Evolutionary conservation across 2,888 invertebrate species (phyloP), one percentile per base, ranked within the genome.

Genomic region (Eretmocerus hayati): DNA sequence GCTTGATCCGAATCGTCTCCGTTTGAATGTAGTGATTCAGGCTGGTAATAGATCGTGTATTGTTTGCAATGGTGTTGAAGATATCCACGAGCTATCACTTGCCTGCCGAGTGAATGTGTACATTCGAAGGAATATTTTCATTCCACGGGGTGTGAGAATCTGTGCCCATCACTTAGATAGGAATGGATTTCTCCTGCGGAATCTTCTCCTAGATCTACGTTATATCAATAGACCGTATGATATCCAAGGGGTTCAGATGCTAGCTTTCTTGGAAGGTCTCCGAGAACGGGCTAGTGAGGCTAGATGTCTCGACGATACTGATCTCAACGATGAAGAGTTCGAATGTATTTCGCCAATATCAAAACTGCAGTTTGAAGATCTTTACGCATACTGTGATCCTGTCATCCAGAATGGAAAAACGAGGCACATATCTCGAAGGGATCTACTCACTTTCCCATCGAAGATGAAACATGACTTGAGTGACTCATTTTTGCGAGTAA

Each of bases 121-220:
- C 37, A 40, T 55, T 19, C 13, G 9, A 3, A 33, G 35, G 2
- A 30, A 53, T 37, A 53, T 50, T 31, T 53, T 41, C 15, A 41
- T 54, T 3, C 52, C 50, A 1, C 44, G 50, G 33, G 5, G 9
- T 31, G 47, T 48, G 1, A 42, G 39, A 44, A 52, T 32, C 1
- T 50, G 52, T 32, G n/a, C 32, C 8, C 38, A 44, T 45, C 54
- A 54, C 26, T 40, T 54, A 11, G 46, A 53, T 48, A 36, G 42
- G 3, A 35, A 21, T 13, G 42, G 48, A 3, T 52, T 41, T 21
- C 33, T 53, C 36, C 9, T 48, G 15, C 21, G n/a, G 1, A 23
- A 13, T 23, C 46, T 49, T 9, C 13, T 40, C 5, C 9, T 8
- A 21, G 44, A 44, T 33, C 36, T 49, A n/a, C 42, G 32, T 2